Conservation (phyloP, 2,797 vertebrate genomes). For the Periparus ater region DNA sequence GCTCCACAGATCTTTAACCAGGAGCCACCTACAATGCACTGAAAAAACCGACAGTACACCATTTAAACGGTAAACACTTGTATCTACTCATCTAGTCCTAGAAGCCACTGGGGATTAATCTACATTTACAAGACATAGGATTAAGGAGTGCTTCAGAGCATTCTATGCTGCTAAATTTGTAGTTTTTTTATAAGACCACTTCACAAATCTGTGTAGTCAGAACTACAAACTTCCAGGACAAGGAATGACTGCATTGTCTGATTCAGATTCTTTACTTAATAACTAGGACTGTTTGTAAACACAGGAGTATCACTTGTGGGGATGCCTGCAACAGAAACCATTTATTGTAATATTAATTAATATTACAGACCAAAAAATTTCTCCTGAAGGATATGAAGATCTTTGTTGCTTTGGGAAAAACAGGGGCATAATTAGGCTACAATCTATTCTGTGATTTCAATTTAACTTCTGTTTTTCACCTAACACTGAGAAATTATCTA, state of each 20-base stretch:
- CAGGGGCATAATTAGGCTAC: neutral
- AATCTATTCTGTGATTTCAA: neutral
- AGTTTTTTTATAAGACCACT: neutral
- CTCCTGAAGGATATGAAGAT: neutral
- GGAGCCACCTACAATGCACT: neutral
- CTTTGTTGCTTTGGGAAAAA: neutral
- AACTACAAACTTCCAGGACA: neutral
- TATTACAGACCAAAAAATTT: neutral
- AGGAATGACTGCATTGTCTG: neutral
- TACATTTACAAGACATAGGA: neutral
- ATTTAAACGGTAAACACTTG: neutral
- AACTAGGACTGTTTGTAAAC: neutral
- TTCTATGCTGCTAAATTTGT: neutral
- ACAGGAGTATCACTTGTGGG: neutral
- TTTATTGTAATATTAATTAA: neutral
- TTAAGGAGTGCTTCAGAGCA: neutral
- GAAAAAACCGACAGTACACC: neutral
- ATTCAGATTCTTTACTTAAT: neutral
- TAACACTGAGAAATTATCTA: neutral
- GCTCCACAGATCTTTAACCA: neutral
- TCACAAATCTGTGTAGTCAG: neutral
- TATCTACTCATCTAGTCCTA: neutral
- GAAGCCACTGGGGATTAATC: neutral
- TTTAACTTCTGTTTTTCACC: neutral
- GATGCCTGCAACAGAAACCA: neutral